phyloP scores from a whole-genome alignment of 2,113 vertebrate species.

The Entelurus aequoreus region DNA sequence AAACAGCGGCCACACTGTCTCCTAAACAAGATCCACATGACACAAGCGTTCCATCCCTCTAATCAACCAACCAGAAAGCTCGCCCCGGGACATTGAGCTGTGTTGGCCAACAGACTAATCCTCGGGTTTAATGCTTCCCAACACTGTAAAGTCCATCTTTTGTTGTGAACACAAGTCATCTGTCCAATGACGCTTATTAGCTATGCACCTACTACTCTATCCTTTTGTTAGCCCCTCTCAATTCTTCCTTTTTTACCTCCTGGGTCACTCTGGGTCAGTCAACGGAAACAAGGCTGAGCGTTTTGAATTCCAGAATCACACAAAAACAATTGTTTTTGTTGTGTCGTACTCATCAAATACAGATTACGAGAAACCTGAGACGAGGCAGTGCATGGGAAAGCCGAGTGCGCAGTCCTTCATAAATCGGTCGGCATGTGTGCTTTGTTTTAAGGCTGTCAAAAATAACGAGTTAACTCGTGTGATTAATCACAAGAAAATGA shows the following conservation, averaged over 20 bases:
- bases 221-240: conserved; percentile 33
- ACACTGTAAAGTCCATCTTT: conserved; percentile 55
- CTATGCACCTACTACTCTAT: conserved; percentile 20
- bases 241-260: conserved; percentile 41
- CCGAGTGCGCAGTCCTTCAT: too few species aligned
- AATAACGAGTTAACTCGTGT: too few species aligned
- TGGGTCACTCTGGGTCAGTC: conserved; percentile 24
- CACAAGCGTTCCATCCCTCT: conserved; percentile 33
- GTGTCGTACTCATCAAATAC: too few species aligned
- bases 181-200: conserved; percentile 37
- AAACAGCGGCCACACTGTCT: conserved; percentile 30
- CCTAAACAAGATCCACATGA: conserved; percentile 51
- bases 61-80: conserved; percentile 47
- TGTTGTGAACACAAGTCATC: conserved; percentile 51
- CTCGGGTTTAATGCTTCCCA: conserved; percentile 53
- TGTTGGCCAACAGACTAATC: conserved; percentile 65
- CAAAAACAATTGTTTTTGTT: conserved; percentile 29
- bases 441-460: too few species aligned
- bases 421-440: too few species aligned
- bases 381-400: too few species aligned
- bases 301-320: conserved; percentile 27
- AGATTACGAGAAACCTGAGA: too few species aligned
- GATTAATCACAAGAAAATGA: too few species aligned
- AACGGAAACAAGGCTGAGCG: conserved; percentile 22
- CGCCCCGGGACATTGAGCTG: conserved; percentile 32